These are phyloP conservation scores for Holothuria scabra DNA, from an alignment of 53 echinoderm and acorn worm species.

Conservation along the genomic window DNA sequence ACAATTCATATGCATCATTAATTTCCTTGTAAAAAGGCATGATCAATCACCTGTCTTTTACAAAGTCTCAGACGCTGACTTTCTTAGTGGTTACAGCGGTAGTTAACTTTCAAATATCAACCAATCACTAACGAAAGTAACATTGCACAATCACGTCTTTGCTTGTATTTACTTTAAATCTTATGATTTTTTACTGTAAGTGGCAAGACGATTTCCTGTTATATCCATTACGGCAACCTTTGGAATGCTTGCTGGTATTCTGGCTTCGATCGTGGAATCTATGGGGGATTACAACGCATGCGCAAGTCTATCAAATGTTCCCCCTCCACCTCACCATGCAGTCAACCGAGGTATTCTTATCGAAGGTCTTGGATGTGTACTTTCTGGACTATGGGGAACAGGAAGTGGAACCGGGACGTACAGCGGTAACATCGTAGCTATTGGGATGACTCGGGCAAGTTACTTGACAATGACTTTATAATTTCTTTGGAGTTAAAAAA, in stretches of 20 bases:
- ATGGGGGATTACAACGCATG: constrained; percentile 71
- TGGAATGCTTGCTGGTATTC: constrained; percentile 63
- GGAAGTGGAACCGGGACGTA: constrained; percentile 80
- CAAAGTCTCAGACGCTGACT: too few species aligned
- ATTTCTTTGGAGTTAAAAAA: too few species aligned
- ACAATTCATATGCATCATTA: too few species aligned
- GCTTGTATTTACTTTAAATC: too few species aligned
- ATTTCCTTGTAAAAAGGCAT: too few species aligned
- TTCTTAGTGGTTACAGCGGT: too few species aligned
- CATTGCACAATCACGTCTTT: too few species aligned
- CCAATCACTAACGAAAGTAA: too few species aligned
- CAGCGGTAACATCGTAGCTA: constrained; percentile 67
- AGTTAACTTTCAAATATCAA: too few species aligned
- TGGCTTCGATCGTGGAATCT: constrained; percentile 75
- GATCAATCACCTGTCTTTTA: too few species aligned
- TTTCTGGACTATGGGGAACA: constrained; percentile 87
- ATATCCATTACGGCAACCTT: constrained; percentile 54
- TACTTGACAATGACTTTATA: too few species aligned
- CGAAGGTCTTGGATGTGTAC: constrained; percentile 76
- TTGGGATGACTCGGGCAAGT: constrained; percentile 74
- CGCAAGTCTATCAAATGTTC: constrained; percentile 69
- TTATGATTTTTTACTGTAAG: constrained; percentile 21
- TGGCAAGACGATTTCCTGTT: constrained; percentile 66
- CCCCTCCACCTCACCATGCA: constrained; percentile 88
- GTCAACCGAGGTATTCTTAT: constrained; percentile 91